Base-by-base conservation (phyloP, 2,888 invertebrate species). In the Teleiodes luculella region DNA sequence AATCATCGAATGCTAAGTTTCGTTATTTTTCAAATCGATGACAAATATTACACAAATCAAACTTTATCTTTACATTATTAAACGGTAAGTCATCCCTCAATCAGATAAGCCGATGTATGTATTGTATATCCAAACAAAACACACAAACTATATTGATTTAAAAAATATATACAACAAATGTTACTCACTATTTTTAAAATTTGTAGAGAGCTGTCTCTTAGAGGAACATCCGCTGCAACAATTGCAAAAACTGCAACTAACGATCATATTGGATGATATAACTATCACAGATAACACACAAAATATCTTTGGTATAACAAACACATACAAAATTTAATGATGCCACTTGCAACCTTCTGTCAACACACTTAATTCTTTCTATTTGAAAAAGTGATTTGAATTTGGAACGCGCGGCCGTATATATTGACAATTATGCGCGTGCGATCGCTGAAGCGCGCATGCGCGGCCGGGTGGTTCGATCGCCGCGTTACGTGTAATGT, bases 401-500 rank as follows among this genome's bases (percentile, higher is more conserved):
- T 43, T 43, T 43, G 24, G 28, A 20, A n/a, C 43, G 43, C 37
- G 37, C 16, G 16, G 6, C 13, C 37, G 33, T 33, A 33, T 33
- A 6, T 33, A 64, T 61, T 58, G 55, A 69, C 74, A 59, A 57
- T 56, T 62, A 60, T 66, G 64, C 59, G 57, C 13, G 8, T 58
- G 47, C 57, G 62, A 58, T 64, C 37, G 52, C 13, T 35, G 7
- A 61, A 65, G 75, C 79, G 74, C 70, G 76, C 81, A 75, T 70
- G 65, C 60, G 39, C 72, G 71, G 62, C 69, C 65, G 66, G 64
- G 76, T 77, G 76, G 83, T 86, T 84, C 87, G 78, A 85, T 75
- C 73, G 80, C 80, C 73, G 87, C 80, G 76, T 81, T 82, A 80
- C 80, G 71, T 83, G 78, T 81, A 85, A 80, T 87, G 86, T 82